A percentile compares a stretch with the other conserved stretches of the same genome.
These are phyloP conservation scores for Scomberomorus guttatus DNA, from an alignment of 2,797 vertebrate genomes.

Conservation along the genomic window DNA sequence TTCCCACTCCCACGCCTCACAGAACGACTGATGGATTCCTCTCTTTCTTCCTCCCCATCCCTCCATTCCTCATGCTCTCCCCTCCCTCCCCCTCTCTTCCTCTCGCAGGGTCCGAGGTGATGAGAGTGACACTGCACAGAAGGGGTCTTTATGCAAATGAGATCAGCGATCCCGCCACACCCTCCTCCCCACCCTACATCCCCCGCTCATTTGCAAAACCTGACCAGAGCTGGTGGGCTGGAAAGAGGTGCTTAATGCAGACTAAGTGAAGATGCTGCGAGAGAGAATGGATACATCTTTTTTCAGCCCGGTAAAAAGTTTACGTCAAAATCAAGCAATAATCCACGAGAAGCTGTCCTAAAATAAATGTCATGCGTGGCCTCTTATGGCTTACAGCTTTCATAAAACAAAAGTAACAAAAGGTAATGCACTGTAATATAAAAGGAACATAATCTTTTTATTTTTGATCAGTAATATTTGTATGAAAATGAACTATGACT, in stretches of 20 bases:
- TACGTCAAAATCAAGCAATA: conserved; percentile 49
- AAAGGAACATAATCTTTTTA: conserved; percentile 64
- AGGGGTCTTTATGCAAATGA: conserved; percentile 80
- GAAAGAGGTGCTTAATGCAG: conserved; percentile 66
- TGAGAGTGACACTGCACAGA: conserved; percentile 66
- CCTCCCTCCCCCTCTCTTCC: neutral
- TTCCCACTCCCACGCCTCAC: conserved; percentile 71
- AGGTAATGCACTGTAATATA: conserved; percentile 46
- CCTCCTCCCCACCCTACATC: neutral
- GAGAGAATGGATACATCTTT: conserved; percentile 24
- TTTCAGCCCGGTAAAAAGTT: conserved; percentile 44
- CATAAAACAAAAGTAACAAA: conserved; percentile 61
- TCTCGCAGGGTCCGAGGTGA: conserved; percentile 52
- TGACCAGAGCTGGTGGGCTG: conserved; percentile 48
- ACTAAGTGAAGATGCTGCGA: conserved; percentile 47
- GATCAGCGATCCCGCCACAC: conserved; percentile 39
- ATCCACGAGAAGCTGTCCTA: conserved; percentile 35
- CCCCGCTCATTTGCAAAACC: conserved; percentile 59
- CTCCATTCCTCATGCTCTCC: conserved; percentile 21
- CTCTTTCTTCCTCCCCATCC: conserved; percentile 41
- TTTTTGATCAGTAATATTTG: conserved; percentile 58
- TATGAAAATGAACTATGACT: conserved; percentile 32
- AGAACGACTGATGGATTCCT: conserved; percentile 68
- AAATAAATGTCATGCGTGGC: conserved; percentile 42
- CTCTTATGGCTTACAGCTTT: conserved; percentile 55